phyloP scores from a whole-genome alignment of 2,888 invertebrate genomes.

The Mythimna loreyi region DNA sequence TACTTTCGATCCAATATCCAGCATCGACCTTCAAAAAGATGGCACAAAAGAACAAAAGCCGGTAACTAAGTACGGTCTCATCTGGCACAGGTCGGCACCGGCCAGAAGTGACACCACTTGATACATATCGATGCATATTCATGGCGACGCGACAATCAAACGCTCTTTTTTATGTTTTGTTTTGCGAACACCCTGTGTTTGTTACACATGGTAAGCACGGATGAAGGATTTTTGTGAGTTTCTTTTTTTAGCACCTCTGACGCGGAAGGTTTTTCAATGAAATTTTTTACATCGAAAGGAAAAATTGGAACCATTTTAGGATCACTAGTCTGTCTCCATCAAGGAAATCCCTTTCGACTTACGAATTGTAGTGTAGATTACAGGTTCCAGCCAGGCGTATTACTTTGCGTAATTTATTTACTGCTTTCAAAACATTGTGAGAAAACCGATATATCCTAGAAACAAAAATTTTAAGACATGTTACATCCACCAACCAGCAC shows the following conservation, averaged over 20 bases:
- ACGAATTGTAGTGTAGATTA: too few relatives aligned
- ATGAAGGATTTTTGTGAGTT: constrained; percentile 2
- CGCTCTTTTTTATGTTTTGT: constrained; percentile 72
- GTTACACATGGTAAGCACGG: constrained; percentile 48
- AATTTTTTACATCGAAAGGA: too few relatives aligned
- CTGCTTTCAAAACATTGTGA: too few relatives aligned
- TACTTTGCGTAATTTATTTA: too few relatives aligned
- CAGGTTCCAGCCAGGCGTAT: too few relatives aligned
- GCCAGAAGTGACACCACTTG: constrained; percentile 66
- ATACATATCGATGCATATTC: constrained; percentile 80
- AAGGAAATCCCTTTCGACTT: too few relatives aligned
- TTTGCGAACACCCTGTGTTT: constrained; percentile 45
- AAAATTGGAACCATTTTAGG: too few relatives aligned
- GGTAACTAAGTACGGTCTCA: constrained; percentile 47
- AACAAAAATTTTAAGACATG: too few relatives aligned
- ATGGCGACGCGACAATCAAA: constrained; percentile 77
- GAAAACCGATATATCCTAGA: too few relatives aligned
- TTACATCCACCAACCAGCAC: too few relatives aligned
- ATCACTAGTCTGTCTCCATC: too few relatives aligned
- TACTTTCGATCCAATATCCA: background rate
- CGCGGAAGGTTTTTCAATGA: fast-evolving
- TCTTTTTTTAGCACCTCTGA: background rate
- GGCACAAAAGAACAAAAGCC: constrained; percentile 12
- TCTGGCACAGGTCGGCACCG: constrained; percentile 47
- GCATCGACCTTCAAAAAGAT: constrained; percentile 1